Percentiles rank a stretch among this genome's conserved stretches.
Conservation (phyloP, 2,888 invertebrate genomes). For the Orthosia cruda region DNA sequence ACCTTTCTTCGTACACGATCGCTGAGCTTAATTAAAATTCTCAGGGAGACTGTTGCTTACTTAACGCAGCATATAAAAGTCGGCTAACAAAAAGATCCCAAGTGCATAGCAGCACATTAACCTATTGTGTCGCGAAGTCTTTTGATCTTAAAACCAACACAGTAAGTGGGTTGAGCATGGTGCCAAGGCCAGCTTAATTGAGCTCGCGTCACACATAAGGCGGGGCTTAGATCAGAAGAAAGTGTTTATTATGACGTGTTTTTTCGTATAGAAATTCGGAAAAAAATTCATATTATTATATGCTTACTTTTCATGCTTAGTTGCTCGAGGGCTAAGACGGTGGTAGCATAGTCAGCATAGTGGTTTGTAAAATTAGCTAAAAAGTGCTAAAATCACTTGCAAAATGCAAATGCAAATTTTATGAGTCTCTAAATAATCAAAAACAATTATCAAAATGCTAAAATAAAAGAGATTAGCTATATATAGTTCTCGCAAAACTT, state of each 20-base stretch:
- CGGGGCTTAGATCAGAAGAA: conserved; percentile 7
- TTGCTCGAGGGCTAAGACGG: conserved; percentile 1
- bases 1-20: too few relatives aligned
- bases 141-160: conserved; percentile 54
- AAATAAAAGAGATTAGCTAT: not conserved
- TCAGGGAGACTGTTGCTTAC: too few relatives aligned
- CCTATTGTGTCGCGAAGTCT: conserved; percentile 54
- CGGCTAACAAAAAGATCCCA: too few relatives aligned
- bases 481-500: too few relatives aligned
- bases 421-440: too few relatives aligned
- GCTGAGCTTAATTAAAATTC: too few relatives aligned
- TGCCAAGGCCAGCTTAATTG: conserved; percentile 61
- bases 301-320: too few relatives aligned
- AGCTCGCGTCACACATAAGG: too few relatives aligned
- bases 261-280: not conserved
- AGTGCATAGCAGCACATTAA: conserved; percentile 53
- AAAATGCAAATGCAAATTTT: too few relatives aligned
- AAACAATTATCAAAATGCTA: not conserved
- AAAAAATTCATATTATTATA: not conserved
- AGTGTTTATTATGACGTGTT: not conserved
- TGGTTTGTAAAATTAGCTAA: not conserved
- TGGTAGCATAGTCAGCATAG: conserved; percentile 10
- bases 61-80: too few relatives aligned
- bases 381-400: too few relatives aligned
- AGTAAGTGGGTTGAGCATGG: conserved; percentile 43